These are phyloP conservation scores for Carapus acus DNA, from an alignment of 2,797 vertebrate species.

Conservation along the genomic window DNA sequence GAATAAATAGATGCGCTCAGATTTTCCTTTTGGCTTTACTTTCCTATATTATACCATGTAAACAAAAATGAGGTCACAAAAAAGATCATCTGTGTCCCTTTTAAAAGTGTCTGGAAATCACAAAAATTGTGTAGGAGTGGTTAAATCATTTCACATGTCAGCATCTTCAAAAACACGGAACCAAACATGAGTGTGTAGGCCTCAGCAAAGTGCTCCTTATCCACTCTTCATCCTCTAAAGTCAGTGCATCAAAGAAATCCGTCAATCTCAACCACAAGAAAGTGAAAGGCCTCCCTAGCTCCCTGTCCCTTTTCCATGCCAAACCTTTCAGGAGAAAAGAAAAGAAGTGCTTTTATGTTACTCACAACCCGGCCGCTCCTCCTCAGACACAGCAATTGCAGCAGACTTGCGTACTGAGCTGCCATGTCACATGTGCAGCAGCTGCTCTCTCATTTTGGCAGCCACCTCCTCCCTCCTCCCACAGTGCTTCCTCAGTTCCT, in stretches of 20 bases:
- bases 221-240: background rate
- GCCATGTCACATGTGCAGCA: slow-evolving; percentile 63
- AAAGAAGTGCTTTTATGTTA: background rate
- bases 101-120: slow-evolving; percentile 15
- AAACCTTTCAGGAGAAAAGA: slow-evolving; percentile 25
- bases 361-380: background rate
- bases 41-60: slow-evolving; percentile 1
- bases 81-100: slow-evolving; percentile 41
- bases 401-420: background rate
- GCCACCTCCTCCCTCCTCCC: slow-evolving; percentile 81
- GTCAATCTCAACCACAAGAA: too few species aligned
- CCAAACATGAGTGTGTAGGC: too few species aligned
- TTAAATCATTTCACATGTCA: background rate
- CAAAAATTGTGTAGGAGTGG: slow-evolving; percentile 1
- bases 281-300: slow-evolving; percentile 32
- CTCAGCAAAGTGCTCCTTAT: background rate
- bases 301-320: slow-evolving; percentile 54
- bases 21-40: slow-evolving; percentile 38
- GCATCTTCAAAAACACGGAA: background rate
- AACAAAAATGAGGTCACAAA: slow-evolving; percentile 30
- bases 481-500: slow-evolving; percentile 84
- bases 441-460: slow-evolving; percentile 78
- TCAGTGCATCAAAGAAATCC: slow-evolving; percentile 19
- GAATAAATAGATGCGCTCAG: slow-evolving; percentile 52
- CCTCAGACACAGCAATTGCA: background rate